These are phyloP conservation scores for Gyrodactylus salaris DNA, from an alignment of 1,140 invertebrate species.

Conservation along the genomic window DNA sequence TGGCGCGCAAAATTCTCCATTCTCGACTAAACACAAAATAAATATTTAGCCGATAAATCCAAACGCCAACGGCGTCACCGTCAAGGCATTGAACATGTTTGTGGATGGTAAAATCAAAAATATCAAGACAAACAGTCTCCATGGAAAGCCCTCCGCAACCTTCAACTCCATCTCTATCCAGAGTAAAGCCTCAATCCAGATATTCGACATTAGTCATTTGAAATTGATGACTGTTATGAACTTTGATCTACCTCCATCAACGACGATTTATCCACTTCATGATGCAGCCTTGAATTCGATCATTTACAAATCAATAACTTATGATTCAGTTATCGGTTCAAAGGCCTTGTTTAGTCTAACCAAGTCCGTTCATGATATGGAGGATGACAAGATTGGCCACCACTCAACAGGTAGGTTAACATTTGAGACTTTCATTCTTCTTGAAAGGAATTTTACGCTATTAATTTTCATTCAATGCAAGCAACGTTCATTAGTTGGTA, in stretches of 20 bases:
- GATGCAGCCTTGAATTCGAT: not conserved
- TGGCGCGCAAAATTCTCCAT: too few species aligned
- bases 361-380: not conserved
- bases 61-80: too few species aligned
- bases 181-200: not conserved
- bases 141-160: not conserved
- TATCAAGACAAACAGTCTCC: not conserved
- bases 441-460: not conserved
- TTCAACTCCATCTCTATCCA: not conserved
- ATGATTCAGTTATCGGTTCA: not conserved
- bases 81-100: not conserved
- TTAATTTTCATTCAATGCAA: not conserved
- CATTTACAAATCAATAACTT: not conserved
- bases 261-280: not conserved
- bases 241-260: not conserved
- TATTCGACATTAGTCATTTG: not conserved
- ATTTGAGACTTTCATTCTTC: not conserved
- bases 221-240: not conserved
- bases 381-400: not conserved
- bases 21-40: too few species aligned
- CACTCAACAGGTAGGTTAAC: not conserved
- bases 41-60: too few species aligned
- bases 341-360: not conserved
- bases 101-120: not conserved
- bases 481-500: not conserved